A percentile compares a stretch with the other conserved stretches of the same genome.
phyloP scores from a whole-genome alignment of 1,140 invertebrate species.

The Halesus radiatus region DNA sequence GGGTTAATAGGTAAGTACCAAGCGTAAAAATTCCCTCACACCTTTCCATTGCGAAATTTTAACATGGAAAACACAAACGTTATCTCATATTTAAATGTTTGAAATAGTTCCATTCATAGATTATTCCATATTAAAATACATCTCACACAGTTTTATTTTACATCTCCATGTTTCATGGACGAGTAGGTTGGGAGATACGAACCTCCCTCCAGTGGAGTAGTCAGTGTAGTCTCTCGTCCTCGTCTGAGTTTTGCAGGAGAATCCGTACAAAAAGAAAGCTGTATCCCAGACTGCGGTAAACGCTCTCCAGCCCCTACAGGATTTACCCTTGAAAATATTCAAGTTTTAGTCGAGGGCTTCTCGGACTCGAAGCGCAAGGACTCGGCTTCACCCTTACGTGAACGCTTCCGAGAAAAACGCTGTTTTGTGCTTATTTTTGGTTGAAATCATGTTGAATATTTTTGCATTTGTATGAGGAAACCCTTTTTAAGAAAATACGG shows the following conservation, averaged over 20 bases:
- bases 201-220: neutral
- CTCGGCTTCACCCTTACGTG: constrained; percentile 12
- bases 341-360: constrained; percentile 26
- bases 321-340: constrained; percentile 46
- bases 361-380: constrained; percentile 23
- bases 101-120: too few species aligned
- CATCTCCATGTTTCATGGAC: too few species aligned
- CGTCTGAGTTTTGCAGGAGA: constrained; percentile 8
- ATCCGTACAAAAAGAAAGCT: constrained; percentile 2
- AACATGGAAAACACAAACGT: too few species aligned
- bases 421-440: constrained; percentile 8
- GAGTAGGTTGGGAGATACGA: too few species aligned
- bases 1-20: too few species aligned
- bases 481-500: too few species aligned
- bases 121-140: too few species aligned
- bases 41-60: too few species aligned
- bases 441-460: neutral
- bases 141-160: too few species aligned
- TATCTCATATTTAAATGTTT: too few species aligned
- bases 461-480: too few species aligned
- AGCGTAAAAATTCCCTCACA: too few species aligned
- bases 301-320: constrained; percentile 31
- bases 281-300: constrained; percentile 31
- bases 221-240: neutral
- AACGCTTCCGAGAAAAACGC: constrained; percentile 9